phyloP scores from a whole-genome alignment of 2,797 vertebrate species.

The Nyctalus aviator region DNA sequence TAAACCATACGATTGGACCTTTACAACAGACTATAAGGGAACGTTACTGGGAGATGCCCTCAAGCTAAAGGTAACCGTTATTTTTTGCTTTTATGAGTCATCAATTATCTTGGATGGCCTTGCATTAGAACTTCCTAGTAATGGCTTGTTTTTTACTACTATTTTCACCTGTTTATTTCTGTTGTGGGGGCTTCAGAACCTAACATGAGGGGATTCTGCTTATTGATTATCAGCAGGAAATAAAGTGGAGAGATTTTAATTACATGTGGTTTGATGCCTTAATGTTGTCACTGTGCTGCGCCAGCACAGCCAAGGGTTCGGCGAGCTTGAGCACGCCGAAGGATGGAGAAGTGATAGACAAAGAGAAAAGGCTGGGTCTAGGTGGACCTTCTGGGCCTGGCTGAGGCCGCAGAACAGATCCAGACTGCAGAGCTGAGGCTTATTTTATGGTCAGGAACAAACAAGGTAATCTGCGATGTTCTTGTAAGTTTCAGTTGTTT shows the following conservation, averaged over 20 bases:
- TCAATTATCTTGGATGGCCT: not conserved
- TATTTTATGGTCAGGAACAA: too few species aligned
- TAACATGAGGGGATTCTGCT: not conserved
- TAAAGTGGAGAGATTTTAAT: slow-evolving; percentile 16
- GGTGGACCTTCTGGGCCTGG: too few species aligned
- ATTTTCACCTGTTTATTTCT: slow-evolving; percentile 31
- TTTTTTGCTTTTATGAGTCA: slow-evolving; percentile 43
- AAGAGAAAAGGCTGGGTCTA: too few species aligned
- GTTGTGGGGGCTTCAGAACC: not conserved
- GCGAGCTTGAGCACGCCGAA: too few species aligned
- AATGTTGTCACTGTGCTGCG: not conserved
- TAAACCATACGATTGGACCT: slow-evolving; percentile 98
- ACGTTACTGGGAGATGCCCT: slow-evolving; percentile 93
- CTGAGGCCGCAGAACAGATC: too few species aligned
- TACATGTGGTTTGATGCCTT: not conserved
- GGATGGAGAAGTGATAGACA: too few species aligned
- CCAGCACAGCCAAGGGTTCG: too few species aligned
- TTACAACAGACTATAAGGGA: slow-evolving; percentile 98
- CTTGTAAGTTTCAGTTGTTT: too few species aligned
- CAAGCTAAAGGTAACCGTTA: slow-evolving; percentile 90
- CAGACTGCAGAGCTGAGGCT: too few species aligned
- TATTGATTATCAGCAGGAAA: slow-evolving; percentile 22
- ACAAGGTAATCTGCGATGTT: too few species aligned
- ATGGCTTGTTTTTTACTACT: not conserved
- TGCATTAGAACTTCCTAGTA: not conserved